Conservation (phyloP, 2,113 vertebrate genomes). For the Gymnogyps californianus region DNA sequence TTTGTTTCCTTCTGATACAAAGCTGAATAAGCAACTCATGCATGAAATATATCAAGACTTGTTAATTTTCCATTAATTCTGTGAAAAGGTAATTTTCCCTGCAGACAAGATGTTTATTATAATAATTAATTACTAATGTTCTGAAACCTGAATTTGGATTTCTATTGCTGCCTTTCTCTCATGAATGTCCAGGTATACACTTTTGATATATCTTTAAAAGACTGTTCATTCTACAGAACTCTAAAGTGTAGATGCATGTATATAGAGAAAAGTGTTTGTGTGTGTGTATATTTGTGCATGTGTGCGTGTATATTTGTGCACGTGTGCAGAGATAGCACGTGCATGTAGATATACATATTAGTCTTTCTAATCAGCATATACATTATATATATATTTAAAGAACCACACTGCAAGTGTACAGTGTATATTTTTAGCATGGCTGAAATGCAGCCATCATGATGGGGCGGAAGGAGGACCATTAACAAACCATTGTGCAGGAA, state of each 20-base stretch:
- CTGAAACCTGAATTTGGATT: not conserved
- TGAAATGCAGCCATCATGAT: not conserved
- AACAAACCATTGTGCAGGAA: not conserved
- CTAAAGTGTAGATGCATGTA: fast-evolving
- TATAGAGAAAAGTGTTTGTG: not conserved
- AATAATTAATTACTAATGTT: not conserved
- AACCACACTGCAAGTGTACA: not conserved
- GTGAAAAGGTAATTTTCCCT: not conserved
- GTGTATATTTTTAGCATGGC: not conserved
- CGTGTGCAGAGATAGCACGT: not conserved
- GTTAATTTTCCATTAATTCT: not conserved
- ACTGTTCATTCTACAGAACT: not conserved
- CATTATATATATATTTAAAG: not conserved
- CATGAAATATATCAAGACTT: not conserved
- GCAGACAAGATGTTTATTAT: not conserved
- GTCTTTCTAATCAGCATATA: not conserved
- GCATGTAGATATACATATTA: not conserved
- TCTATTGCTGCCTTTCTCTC: not conserved
- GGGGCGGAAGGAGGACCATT: not conserved
- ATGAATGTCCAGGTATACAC: not conserved
- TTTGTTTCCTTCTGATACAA: not conserved
- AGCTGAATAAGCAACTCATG: not conserved
- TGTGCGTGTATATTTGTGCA: fast-evolving
- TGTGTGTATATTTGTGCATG: too few relatives aligned
- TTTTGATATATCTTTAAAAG: not conserved